phyloP scores from a whole-genome alignment of 2,888 invertebrate species.

The Orthonevra nobilis region DNA sequence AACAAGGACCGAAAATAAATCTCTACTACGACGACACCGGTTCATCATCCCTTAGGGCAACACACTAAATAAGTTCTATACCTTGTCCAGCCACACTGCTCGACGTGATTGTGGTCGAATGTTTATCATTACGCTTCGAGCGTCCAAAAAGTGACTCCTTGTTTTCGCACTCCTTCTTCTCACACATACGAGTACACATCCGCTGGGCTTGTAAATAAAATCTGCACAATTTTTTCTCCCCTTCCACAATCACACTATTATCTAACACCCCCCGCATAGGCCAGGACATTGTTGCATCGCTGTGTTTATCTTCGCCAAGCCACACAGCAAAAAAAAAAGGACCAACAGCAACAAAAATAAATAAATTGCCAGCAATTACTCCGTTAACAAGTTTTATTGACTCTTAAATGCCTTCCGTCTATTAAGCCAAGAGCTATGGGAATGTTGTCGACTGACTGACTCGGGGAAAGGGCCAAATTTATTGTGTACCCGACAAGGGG shows the following conservation, averaged over 20 bases:
- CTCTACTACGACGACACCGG: background rate
- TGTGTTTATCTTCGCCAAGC: conserved; percentile 40
- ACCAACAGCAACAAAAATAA: conserved; percentile 73
- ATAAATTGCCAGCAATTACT: conserved; percentile 81
- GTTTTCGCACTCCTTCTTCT: background rate
- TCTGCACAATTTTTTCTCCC: background rate
- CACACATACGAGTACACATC: conserved; percentile 14
- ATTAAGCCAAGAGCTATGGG: conserved; percentile 69
- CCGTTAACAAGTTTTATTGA: conserved; percentile 81
- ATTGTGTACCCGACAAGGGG: background rate
- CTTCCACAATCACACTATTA: background rate
- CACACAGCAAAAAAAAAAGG: conserved; percentile 36
- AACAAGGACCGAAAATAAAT: background rate
- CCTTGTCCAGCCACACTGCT: background rate
- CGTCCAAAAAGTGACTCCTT: background rate
- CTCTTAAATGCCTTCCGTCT: conserved; percentile 77
- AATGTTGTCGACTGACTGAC: conserved; percentile 61
- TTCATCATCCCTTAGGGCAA: background rate
- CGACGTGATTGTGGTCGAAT: conserved; percentile 31
- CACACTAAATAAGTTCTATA: background rate
- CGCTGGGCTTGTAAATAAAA: conserved; percentile 41
- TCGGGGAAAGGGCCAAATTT: conserved; percentile 45
- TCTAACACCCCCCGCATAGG: background rate
- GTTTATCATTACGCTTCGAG: conserved; percentile 13
- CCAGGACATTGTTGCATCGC: conserved; percentile 33